phyloP scores from a whole-genome alignment of 2,888 invertebrate species.

The Mimachlamys varia region DNA sequence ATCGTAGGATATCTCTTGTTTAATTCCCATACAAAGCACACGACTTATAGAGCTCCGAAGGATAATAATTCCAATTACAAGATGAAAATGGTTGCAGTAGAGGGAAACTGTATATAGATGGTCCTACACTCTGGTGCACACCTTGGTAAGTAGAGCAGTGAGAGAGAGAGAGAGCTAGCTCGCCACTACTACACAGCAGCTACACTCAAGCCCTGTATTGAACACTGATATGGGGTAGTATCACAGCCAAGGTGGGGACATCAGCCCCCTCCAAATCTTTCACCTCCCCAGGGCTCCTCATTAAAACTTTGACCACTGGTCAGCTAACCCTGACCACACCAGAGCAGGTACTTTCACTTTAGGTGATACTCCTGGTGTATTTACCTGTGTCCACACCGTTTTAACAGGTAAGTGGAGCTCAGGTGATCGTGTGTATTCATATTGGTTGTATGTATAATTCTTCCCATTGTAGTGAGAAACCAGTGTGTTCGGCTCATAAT shows the following conservation, averaged over 20 bases:
- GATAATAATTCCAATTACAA: constrained; percentile 34
- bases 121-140: constrained; percentile 4
- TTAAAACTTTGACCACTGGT: constrained; percentile 9
- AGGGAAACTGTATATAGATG: constrained; percentile 9
- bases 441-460: background rate
- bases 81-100: constrained; percentile 27
- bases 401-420: background rate
- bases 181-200: background rate
- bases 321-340: background rate
- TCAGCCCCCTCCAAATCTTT: background rate
- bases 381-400: background rate
- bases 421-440: background rate
- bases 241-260: background rate
- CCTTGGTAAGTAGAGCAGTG: background rate
- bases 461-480: constrained; percentile 15
- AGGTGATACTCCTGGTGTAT: background rate
- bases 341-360: constrained; percentile 13
- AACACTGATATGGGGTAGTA: constrained; percentile 6
- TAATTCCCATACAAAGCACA: constrained; percentile 31
- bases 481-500: background rate
- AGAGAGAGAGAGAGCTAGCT: constrained; percentile 16
- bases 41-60: background rate
- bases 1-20: background rate
- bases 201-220: constrained; percentile 1
- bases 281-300: background rate